Percentiles rank a stretch among this genome's conserved stretches.
phyloP scores from a whole-genome alignment of 2,113 vertebrate genomes.

The Petrocephalus microphthalmus region DNA sequence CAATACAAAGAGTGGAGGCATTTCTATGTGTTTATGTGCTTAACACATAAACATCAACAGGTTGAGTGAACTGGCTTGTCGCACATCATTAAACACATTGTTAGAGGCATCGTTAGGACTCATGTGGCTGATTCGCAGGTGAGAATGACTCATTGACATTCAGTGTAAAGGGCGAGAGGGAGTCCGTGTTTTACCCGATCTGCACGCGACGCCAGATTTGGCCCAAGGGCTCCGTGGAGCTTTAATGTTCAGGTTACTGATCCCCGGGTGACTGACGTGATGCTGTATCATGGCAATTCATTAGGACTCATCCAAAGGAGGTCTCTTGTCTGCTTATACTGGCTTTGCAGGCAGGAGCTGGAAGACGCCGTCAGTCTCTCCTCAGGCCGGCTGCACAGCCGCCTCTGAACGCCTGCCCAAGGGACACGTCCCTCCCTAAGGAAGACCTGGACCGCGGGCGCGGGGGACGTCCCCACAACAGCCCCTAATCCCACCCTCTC shows the following conservation, averaged over 20 bases:
- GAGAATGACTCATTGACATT: background rate
- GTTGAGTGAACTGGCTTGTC: background rate
- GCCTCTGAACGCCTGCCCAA: background rate
- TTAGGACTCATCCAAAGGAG: background rate
- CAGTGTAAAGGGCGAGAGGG: background rate
- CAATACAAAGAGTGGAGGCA: no score
- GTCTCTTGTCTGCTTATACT: background rate
- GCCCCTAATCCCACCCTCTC: no score
- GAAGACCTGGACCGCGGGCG: background rate
- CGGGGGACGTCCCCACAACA: no score
- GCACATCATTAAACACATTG: background rate
- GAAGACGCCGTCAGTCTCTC: background rate
- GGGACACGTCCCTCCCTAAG: background rate
- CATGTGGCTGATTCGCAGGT: background rate
- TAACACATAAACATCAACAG: background rate
- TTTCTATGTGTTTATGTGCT: no score
- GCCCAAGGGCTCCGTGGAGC: background rate
- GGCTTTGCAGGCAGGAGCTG: background rate
- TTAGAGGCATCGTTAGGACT: no score
- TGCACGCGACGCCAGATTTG: background rate
- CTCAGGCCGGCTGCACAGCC: background rate
- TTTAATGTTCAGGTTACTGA: background rate
- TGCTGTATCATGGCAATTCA: background rate
- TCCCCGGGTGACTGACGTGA: background rate
- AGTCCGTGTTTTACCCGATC: background rate